Percentiles rank a stretch among this genome's conserved stretches.
Conservation (phyloP, 2,888 invertebrate species). For the Tachina grossa region DNA sequence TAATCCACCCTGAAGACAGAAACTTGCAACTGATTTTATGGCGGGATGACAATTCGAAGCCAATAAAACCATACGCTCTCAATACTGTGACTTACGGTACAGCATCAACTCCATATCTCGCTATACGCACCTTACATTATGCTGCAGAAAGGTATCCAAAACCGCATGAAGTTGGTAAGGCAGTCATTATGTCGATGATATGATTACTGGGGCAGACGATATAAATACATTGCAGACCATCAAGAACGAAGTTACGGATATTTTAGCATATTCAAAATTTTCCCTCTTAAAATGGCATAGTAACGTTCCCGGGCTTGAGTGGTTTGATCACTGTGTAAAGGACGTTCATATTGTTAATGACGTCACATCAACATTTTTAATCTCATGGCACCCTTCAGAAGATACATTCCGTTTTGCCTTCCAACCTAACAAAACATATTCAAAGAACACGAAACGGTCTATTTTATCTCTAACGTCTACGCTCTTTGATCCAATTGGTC, state of each 20-base stretch:
- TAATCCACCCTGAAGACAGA: conserved; percentile 31
- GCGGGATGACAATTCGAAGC: conserved; percentile 22
- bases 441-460: conserved; percentile 11
- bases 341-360: conserved; percentile 31
- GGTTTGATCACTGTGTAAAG: not conserved
- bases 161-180: too few relatives aligned
- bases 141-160: conserved; percentile 44
- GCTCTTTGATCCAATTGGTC: conserved; percentile 31
- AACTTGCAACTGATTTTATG: conserved; percentile 46
- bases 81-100: not conserved
- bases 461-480: conserved; percentile 38
- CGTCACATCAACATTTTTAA: not conserved
- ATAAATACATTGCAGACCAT: conserved; percentile 28
- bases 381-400: too few relatives aligned
- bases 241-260: not conserved
- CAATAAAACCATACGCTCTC: too few relatives aligned
- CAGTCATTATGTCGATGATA: too few relatives aligned
- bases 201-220: conserved; percentile 9
- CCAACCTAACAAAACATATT: not conserved
- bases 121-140: conserved; percentile 45
- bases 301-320: not conserved
- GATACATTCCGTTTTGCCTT: too few relatives aligned
- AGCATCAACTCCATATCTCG: conserved; percentile 55
- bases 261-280: conserved; percentile 42
- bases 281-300: conserved; percentile 49